Evolutionary conservation across 2,888 invertebrate genomes (phyloP), one percentile per base, ranked within the genome.

Genomic region (Theretra japonica): DNA sequence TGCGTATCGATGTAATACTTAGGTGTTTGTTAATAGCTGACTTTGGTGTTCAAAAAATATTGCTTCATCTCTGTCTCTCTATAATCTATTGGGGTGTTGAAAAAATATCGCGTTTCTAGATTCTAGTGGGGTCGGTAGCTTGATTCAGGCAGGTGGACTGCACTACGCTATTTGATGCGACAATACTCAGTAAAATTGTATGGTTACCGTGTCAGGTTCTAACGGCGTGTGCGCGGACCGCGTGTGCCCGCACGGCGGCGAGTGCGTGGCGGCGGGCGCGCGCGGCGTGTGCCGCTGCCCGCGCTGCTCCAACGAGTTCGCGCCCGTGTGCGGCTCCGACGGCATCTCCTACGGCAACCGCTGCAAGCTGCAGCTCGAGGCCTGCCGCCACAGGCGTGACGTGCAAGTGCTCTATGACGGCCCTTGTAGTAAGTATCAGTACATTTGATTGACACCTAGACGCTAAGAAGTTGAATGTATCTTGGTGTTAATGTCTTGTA

Each of bases 231-330:
- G 97, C 87, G 95, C 95, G 57, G 95, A 95, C 50, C 95, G 96
- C 74, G 95, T 95, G 81, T 98, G 98, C 87, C 96, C 97, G 76
- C 96, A 96, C 89, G 97, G 97, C 73, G 97, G 98, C 73, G 94
- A 93, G 84, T 94, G 94, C 77, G 88, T 93, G n/a, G 87, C 96
- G 77, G 95, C 96, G 75, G 97, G 97, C 70, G 96, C 96, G 19
- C 95, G 95, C 72, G 97, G 98, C 57, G 95, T 96, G 76, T 99
- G 98, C 89, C 97, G 97, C 81, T 99, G 98, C 89, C 97, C 98
- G 58, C 95, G 96, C 69, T 98, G 97, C 88, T 96, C 97, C 72
- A 96, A 97, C 79, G 97, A 98, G 93, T 97, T 97, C 89, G 96
- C 97, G 77, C 97, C 97, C 21, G 97, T 97, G 58, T 98, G 97